Evolutionary conservation across 2,797 vertebrate genomes (phyloP).

Genomic region (Hyperoplus immaculatus): DNA sequence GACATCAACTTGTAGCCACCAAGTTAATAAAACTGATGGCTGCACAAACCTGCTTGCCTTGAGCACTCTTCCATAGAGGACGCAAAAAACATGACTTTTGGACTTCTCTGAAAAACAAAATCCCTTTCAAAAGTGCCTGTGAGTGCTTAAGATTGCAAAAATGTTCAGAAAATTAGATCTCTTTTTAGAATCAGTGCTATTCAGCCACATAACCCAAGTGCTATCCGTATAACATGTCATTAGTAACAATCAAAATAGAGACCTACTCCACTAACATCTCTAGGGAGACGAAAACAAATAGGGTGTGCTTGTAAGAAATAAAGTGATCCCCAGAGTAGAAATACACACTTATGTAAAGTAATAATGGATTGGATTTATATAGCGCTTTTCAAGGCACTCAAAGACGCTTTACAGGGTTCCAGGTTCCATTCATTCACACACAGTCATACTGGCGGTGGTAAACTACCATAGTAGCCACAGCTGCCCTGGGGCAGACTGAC

Average conservation of each 20-base stretch:
- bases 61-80: slow-evolving; percentile 62
- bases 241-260: slow-evolving; percentile 64
- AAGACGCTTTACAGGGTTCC: too few species aligned
- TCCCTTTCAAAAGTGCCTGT: slow-evolving; percentile 83
- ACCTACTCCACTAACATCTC: slow-evolving; percentile 56
- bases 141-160: slow-evolving; percentile 84
- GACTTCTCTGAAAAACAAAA: slow-evolving; percentile 59
- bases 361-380: not conserved
- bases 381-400: too few species aligned
- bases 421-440: too few species aligned
- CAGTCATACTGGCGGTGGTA: too few species aligned
- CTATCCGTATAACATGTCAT: slow-evolving; percentile 59
- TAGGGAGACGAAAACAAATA: slow-evolving; percentile 46
- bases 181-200: slow-evolving; percentile 68
- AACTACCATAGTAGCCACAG: too few species aligned
- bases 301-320: slow-evolving; percentile 68
- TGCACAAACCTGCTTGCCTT: slow-evolving; percentile 56
- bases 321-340: slow-evolving; percentile 56
- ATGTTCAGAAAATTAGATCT: slow-evolving; percentile 59
- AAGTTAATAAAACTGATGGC: slow-evolving; percentile 54
- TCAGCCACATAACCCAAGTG: slow-evolving; percentile 53
- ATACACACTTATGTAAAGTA: slow-evolving; percentile 69
- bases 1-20: slow-evolving; percentile 76
- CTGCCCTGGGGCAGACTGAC: too few species aligned
- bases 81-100: slow-evolving; percentile 50